phyloP scores from a whole-genome alignment of 92 coral and sea anemone genomes.

The Zoanthus sociatus region DNA sequence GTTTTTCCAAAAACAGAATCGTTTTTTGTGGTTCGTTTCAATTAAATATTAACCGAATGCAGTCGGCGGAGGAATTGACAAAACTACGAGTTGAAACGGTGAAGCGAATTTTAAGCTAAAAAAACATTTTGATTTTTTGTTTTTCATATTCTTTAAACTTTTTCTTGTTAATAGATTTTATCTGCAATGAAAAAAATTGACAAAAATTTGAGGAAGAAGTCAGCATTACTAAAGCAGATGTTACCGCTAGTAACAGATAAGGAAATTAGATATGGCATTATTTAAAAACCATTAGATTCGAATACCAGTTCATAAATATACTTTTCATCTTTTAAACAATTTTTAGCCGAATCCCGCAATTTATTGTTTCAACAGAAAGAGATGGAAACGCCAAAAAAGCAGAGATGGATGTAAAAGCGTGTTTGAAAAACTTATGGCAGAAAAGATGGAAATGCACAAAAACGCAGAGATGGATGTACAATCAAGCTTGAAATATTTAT shows the following conservation, averaged over 20 bases:
- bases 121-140: neutral
- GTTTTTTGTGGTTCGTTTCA: neutral
- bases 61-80: neutral
- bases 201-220: neutral
- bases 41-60: conserved; percentile 22
- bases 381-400: neutral
- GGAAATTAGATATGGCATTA: conserved; percentile 6
- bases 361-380: neutral
- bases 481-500: conserved; percentile 7
- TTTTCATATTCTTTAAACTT: neutral
- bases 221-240: conserved; percentile 12
- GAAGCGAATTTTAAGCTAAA: neutral
- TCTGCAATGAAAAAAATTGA: neutral
- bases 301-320: neutral
- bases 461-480: neutral
- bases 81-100: neutral
- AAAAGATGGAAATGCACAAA: too few species aligned
- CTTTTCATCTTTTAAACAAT: neutral
- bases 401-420: neutral
- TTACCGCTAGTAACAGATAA: conserved; percentile 19
- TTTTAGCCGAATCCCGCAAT: neutral
- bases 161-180: neutral
- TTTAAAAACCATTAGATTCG: neutral
- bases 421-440: neutral
- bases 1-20: neutral